Conservation (phyloP, 2,888 invertebrate species). For the Nemotelus pantherinus region DNA sequence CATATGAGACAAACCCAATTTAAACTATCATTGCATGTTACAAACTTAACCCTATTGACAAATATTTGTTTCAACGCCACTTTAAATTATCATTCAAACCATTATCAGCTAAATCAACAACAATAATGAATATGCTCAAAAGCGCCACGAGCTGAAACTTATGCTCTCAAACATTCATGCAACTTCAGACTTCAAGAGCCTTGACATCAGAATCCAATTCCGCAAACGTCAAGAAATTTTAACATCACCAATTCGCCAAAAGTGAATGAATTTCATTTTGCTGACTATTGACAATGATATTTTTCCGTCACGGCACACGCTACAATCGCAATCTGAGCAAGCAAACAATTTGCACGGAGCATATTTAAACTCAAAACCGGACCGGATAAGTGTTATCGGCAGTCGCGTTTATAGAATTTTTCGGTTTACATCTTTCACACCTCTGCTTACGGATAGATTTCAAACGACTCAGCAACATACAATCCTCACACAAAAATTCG, state of each 20-base stretch:
- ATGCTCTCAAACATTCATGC: no score
- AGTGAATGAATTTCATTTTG: slow-evolving; percentile 4
- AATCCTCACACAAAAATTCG: neutral
- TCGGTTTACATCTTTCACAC: neutral
- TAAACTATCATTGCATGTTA: no score
- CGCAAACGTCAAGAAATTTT: no score
- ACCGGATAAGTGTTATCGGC: neutral
- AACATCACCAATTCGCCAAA: neutral
- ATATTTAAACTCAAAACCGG: neutral
- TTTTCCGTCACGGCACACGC: slow-evolving; percentile 6
- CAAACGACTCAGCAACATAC: slow-evolving; percentile 10
- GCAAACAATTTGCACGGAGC: neutral
- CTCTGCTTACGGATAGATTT: neutral
- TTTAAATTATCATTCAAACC: no score
- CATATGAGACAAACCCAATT: no score
- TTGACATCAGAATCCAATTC: no score
- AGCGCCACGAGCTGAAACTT: no score
- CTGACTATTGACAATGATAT: slow-evolving; percentile 1
- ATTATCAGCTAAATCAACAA: no score
- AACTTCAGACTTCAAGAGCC: no score
- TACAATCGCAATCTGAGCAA: neutral
- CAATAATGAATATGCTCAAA: no score
- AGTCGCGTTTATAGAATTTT: slow-evolving; percentile 1
- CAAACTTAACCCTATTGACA: no score
- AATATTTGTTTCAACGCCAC: no score